Base-by-base conservation (phyloP, 2,113 vertebrate species). In the Paraplagusia blochii region DNA sequence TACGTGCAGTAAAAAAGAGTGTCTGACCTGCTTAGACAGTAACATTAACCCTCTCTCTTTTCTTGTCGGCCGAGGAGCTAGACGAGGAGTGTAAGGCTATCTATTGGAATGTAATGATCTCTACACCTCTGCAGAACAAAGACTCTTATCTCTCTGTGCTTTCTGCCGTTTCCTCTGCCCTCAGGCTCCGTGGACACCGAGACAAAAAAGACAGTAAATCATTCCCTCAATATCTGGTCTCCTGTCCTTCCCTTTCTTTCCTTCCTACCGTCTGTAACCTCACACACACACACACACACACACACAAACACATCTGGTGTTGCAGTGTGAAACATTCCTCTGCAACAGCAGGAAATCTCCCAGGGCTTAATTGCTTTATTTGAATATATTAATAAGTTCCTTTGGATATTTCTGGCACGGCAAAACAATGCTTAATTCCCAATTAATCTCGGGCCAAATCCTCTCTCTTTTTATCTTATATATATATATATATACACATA, bases 151-250 rank as follows among this genome's bases (percentile, higher is more conserved):
- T 85, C 35, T 44, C 42, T 58, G 58, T 72, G 73, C 69, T 80
- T 85, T 79, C 80, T 81, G 79, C 75, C 79, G 79, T 83, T 87
- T 88, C 81, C 83, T 85, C 77, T 72, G 40, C 83, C 85, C 78
- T 36, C 60, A 47, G 79, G 85, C 60, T 74, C 48, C 11, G 14
- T 54, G 74, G 76, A 77, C 83, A 77, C 2, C 10, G 74, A 75
- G 78, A 85, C 71, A 40, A 72, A 85, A 63, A 75, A 47, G 38
- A 69, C 73, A 43, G 69, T 88, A 85, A 85, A 87, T 86, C 81
- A 85, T 68, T 54, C 56, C 62, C 64, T 79, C 77, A 11, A 53
- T 77, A 80, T 77, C 50, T 73, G 60, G 33, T 74, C 69, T 63
- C 61, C 22, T 47, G 65, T 59, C 62, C 57, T 39, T 47, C 67